These are phyloP conservation scores for Numida meleagris DNA, from an alignment of 2,113 vertebrate genomes.

Conservation along the genomic window DNA sequence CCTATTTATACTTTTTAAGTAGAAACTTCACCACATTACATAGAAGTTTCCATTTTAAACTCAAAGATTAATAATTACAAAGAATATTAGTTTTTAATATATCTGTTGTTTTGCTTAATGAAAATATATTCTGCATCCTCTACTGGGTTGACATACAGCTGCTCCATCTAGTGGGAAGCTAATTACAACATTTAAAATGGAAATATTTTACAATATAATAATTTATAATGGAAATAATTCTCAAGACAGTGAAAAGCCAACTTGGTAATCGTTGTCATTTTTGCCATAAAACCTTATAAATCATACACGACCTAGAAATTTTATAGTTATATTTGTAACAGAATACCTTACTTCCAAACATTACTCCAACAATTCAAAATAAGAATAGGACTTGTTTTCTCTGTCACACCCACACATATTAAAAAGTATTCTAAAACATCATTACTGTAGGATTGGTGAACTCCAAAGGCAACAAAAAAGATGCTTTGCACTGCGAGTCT, in stretches of 20 bases:
- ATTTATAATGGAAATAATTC: background rate
- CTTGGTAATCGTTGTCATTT: background rate
- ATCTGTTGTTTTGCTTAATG: background rate
- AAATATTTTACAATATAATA: background rate
- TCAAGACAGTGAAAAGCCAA: background rate
- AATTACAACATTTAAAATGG: background rate
- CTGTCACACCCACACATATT: too few species aligned
- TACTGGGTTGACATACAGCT: background rate
- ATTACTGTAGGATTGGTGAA: background rate
- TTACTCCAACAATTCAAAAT: background rate
- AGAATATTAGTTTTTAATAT: background rate
- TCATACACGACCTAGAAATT: background rate
- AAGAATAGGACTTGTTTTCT: background rate
- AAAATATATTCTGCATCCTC: background rate
- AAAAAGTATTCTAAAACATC: background rate
- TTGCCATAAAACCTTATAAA: background rate
- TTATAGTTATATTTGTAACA: background rate
- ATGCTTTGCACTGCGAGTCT: background rate
- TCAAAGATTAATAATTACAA: background rate
- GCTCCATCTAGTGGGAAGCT: conserved; percentile 44
- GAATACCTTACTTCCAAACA: background rate
- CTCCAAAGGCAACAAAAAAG: background rate
- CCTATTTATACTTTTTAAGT: background rate
- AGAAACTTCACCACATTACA: background rate
- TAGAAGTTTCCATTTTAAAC: background rate